Evolutionary conservation across 2,888 invertebrate species (phyloP).

Genomic region (Ophraella communa): DNA sequence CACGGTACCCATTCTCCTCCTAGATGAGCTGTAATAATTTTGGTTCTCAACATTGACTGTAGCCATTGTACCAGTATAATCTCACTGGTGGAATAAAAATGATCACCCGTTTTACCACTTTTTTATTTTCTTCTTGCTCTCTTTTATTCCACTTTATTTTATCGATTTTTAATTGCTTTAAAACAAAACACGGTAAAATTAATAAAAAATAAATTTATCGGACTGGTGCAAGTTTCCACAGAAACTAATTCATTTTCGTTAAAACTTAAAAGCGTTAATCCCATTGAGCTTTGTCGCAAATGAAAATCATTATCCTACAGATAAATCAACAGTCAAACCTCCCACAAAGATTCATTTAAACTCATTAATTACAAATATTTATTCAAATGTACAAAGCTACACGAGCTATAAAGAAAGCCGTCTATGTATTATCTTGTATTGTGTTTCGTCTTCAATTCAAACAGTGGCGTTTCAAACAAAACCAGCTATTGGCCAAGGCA

Average conservation of each 20-base stretch:
- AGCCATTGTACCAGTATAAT: no score
- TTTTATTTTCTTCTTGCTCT: no score
- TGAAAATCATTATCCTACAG: slow-evolving; percentile 11
- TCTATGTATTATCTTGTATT: slow-evolving; percentile 14
- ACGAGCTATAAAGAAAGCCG: slow-evolving; percentile 12
- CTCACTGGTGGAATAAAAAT: no score
- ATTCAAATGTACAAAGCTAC: slow-evolving; percentile 19
- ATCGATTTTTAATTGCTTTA: no score
- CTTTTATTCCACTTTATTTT: no score
- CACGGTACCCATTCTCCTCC: no score
- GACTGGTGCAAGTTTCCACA: not conserved
- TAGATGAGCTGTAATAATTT: no score
- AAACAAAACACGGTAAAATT: no score
- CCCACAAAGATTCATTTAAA: slow-evolving; percentile 20
- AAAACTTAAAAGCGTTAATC: not conserved
- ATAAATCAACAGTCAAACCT: slow-evolving; percentile 16
- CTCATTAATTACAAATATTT: slow-evolving; percentile 23
- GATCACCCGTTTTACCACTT: no score
- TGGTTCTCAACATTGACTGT: no score
- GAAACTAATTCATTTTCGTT: not conserved
- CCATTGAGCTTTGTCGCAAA: slow-evolving; percentile 1
- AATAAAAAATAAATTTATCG: no score
- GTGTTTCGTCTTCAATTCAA: not conserved
- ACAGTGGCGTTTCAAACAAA: not conserved
- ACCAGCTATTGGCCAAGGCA: not conserved